Evolutionary conservation across 2,888 invertebrate species (phyloP).

Genomic region (Globia sparganii): DNA sequence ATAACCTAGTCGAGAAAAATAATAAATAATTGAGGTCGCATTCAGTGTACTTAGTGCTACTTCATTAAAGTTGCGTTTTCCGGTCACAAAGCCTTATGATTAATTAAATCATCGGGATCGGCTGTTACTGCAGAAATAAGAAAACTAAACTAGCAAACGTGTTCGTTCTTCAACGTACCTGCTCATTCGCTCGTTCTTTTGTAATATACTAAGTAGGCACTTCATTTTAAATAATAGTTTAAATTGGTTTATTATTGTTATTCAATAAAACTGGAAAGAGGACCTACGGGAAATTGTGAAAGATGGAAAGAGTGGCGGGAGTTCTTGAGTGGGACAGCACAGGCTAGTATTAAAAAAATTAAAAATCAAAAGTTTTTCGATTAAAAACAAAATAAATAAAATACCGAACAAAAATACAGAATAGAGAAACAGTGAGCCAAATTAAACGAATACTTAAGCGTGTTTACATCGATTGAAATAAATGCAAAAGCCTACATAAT

Average conservation of each 20-base stretch:
- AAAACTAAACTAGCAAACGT: constrained; percentile 10
- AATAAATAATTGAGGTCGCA: constrained; percentile 22
- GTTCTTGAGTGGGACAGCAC: no score
- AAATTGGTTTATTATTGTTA: background rate
- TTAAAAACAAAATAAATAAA: background rate
- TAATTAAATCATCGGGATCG: constrained; percentile 6
- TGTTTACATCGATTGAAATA: background rate
- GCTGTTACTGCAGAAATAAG: background rate
- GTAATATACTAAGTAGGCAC: background rate
- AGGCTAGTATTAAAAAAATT: no score
- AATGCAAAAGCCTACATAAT: background rate
- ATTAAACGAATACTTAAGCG: background rate
- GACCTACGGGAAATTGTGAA: no score
- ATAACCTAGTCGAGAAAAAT: constrained; percentile 10
- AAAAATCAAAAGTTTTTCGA: background rate
- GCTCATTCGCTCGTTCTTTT: background rate
- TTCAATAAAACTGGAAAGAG: background rate
- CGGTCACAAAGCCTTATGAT: constrained; percentile 20
- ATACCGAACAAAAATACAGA: background rate
- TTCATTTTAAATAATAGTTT: background rate
- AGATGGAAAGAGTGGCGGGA: no score
- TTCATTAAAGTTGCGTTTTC: constrained; percentile 37
- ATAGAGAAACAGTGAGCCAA: background rate
- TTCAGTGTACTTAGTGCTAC: constrained; percentile 21
- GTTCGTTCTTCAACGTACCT: background rate